Base-by-base conservation (phyloP, 1,140 invertebrate species). In the Ridgeia piscesae region DNA sequence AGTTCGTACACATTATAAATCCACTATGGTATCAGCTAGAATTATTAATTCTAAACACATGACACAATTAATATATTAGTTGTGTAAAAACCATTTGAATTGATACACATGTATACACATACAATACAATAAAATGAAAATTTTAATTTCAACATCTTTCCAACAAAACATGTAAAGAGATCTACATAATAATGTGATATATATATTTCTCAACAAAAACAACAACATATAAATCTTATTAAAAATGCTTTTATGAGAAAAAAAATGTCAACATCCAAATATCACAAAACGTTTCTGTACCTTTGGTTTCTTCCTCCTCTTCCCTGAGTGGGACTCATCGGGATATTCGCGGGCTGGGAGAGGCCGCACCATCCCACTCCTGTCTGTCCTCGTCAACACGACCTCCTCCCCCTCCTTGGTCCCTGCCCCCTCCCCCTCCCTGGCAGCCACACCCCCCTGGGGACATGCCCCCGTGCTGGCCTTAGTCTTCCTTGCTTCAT, bases 361-460 rank as follows among this genome's bases (percentile, higher is more conserved):
- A 31, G 95, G 95, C 58, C 95, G 93, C 27, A 95, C 94, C 35
- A 95, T 93, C 35, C 98, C 98, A 95, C 96, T 96, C 33, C 96
- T 95, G 95, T 97, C 97, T 21, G 97, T 98, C 93, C 96, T 96
- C 17, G 97, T 98, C 48, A 98, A 96, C 93, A 98, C 95, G 31
- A 98, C 97, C 93, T 94, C 94, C 21, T 94, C 93, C 0, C 94
- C 94, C 8, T 91, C 89, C 6, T 93, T 91, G 34, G 35, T 94
- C 91, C 35, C 35, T 77, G 33, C 89, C 93, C 94, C 95, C 94
- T 94, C 98, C 98, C 96, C 98, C 97, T 93, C 35, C 89, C 89
- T 21, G 35, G 89, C 35, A 21, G 35, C 89, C 34, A 42, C 35
- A 4, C 35, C 35, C n/a, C 34, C 89, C 31, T 90, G 89, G 11